Conservation (phyloP, 2,797 vertebrate species). For the Pteropus rufus region DNA sequence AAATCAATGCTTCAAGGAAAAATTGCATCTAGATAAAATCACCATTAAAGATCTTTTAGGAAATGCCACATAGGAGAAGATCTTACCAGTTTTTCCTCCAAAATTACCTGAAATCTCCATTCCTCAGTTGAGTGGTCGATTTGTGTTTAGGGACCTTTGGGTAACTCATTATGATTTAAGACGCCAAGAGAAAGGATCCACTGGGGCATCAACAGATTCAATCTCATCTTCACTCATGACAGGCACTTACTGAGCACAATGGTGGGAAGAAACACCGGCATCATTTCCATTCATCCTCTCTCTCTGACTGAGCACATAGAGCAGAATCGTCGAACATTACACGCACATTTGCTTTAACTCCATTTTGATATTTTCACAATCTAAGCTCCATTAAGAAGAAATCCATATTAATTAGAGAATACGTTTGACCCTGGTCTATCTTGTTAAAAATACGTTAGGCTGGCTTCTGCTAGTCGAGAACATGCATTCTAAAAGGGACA, state of each 20-base stretch:
- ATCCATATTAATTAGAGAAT: neutral
- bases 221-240: neutral
- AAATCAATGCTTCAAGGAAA: neutral
- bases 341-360: neutral
- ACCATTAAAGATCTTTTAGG: neutral
- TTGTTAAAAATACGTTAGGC: constrained; percentile 20
- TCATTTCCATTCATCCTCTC: neutral
- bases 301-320: neutral
- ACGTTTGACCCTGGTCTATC: neutral
- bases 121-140: neutral
- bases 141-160: neutral
- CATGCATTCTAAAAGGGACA: neutral
- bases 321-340: neutral
- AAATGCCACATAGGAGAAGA: neutral
- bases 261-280: rapidly evolving
- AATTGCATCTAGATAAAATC: neutral
- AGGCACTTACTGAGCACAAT: neutral
- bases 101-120: neutral
- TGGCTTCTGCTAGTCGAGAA: neutral
- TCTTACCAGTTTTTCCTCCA: neutral
- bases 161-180: neutral
- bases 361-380: neutral
- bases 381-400: neutral
- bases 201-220: neutral
- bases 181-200: neutral